Evolutionary conservation across 1,140 invertebrate genomes (phyloP), one percentile per base, ranked within the genome.

Genomic region (Zaprionus kolodkinae): DNA sequence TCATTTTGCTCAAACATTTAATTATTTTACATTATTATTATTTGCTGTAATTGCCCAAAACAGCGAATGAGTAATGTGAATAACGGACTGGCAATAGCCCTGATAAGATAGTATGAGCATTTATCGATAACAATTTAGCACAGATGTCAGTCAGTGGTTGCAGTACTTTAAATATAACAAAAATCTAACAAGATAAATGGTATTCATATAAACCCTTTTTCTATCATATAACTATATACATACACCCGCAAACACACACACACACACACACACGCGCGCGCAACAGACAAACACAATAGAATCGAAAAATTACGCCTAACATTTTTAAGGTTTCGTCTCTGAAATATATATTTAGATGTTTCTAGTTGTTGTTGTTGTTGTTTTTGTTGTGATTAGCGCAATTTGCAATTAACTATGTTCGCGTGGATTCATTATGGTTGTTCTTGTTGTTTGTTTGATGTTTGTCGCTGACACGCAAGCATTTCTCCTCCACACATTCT

Each of bases 291-390:
- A 38, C 27, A 61, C 35, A 45, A 36, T 9, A 40, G 50, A 63
- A 48, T 67, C 65, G 43, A 81, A 85, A 75, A 86, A 81, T 86
- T 81, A 75, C 71, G 82, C 70, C 74, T 86, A 78, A 78, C 78
- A 72, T 86, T 86, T 75, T 52, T 86, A 81, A 40, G 81, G 81
- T 57, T 85, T 85, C 81, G 43, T 21, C 13, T 81, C 85, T 81
- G 82, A 77, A 84, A 72, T 84, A 84, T 84, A 84, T 84, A 84
- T 84, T 80, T 84, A 86, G 82, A 86, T 81, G 60, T 40, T 13
- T 40, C 54, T 67, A 43, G 36, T 52, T 40, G 35, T 45, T 62
- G 25, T 45, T 57, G 50, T 77, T 62, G 36, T 52, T 40, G 35
- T 45, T 62, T 17, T 45, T 57, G 50, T 77, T 62, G 50, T 79